Conservation (phyloP, 1,140 invertebrate species). For the Zaprionus lachaisei region DNA sequence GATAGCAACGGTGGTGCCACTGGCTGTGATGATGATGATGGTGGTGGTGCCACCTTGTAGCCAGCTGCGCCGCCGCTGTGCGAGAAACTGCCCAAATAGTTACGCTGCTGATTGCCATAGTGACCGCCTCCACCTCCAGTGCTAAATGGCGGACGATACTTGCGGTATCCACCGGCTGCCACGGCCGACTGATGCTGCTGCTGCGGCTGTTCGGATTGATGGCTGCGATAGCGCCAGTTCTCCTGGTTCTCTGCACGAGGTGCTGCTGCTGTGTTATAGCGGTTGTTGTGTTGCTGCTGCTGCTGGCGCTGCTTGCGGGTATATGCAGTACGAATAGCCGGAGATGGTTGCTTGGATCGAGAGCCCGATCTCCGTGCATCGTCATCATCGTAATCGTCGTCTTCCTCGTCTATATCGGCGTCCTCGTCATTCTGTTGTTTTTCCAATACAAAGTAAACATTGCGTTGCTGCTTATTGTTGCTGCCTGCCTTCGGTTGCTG, state of each 20-base stretch:
- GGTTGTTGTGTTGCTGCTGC: constrained; percentile 43
- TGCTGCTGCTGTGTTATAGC: constrained; percentile 48
- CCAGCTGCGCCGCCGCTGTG: constrained; percentile 67
- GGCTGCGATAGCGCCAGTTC: constrained; percentile 80
- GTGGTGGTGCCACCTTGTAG: constrained; percentile 51
- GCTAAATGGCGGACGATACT: constrained; percentile 72
- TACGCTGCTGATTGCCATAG: constrained; percentile 76
- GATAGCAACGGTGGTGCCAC: constrained; percentile 37
- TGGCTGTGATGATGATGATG: background rate
- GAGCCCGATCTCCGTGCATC: constrained; percentile 15
- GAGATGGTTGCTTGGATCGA: constrained; percentile 35
- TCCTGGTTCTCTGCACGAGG: constrained; percentile 47
- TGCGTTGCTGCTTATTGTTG: constrained; percentile 60
- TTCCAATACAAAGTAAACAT: constrained; percentile 71
- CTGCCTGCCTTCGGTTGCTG: constrained; percentile 20
- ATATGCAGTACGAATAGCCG: constrained; percentile 59
- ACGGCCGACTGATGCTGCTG: constrained; percentile 28
- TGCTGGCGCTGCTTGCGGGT: constrained; percentile 68
- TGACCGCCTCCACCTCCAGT: constrained; percentile 70
- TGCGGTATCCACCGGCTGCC: constrained; percentile 52
- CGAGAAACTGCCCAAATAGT: constrained; percentile 77
- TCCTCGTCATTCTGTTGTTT: constrained; percentile 76
- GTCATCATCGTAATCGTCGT: constrained; percentile 64
- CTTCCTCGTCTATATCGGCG: constrained; percentile 72
- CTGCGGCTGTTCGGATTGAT: constrained; percentile 69